phyloP scores from a whole-genome alignment of 1,140 invertebrate species.

The Philotrypesis tridentata region DNA sequence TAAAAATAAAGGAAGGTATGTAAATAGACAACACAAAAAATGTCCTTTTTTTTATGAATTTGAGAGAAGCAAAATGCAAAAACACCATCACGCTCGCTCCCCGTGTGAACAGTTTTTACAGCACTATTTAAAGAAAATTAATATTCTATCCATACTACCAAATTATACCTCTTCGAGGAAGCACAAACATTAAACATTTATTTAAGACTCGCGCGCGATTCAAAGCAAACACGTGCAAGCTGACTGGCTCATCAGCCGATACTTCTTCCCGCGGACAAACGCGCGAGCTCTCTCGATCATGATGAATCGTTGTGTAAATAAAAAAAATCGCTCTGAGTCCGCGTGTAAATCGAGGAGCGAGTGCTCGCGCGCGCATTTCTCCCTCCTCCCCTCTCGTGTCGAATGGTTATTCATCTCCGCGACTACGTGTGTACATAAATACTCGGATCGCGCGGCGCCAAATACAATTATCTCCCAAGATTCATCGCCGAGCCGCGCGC shows the following conservation, averaged over 20 bases:
- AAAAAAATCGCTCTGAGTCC: conserved; percentile 19
- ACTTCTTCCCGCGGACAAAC: too few species aligned
- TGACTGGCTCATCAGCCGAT: background rate
- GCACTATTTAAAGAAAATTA: too few species aligned
- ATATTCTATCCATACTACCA: too few species aligned
- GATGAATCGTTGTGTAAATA: conserved; percentile 25
- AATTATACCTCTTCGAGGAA: too few species aligned
- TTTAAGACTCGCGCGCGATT: background rate
- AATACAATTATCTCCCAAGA: conserved; percentile 31
- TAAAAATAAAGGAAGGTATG: too few species aligned
- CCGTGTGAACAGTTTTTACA: too few species aligned
- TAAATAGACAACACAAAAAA: too few species aligned
- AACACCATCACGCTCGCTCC: too few species aligned
- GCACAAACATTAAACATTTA: too few species aligned
- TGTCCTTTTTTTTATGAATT: too few species aligned
- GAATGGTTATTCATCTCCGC: background rate
- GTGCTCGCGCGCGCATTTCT: background rate
- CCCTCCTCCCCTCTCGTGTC: background rate
- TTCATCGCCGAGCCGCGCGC: background rate
- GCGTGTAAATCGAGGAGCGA: conserved; percentile 34
- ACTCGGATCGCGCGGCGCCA: background rate
- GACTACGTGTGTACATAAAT: background rate
- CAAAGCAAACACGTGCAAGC: background rate
- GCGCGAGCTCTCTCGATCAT: background rate
- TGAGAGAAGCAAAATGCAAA: too few species aligned